These are phyloP conservation scores for Ceratina japonica DNA, from an alignment of 1,140 invertebrate species.

Conservation along the genomic window DNA sequence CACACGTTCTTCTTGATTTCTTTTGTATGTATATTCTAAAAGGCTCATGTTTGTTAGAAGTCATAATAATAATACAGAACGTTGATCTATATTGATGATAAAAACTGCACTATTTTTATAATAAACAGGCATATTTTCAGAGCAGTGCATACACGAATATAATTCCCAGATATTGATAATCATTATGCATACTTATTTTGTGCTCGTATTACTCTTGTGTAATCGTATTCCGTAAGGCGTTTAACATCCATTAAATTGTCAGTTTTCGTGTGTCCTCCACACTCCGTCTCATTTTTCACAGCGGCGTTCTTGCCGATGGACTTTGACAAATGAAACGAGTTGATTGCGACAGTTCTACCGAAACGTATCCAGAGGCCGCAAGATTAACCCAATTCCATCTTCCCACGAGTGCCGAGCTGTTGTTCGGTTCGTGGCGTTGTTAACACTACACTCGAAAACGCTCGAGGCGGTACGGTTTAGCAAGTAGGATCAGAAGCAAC, in stretches of 20 bases:
- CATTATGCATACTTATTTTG: no score
- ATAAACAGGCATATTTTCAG: no score
- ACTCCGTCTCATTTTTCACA: constrained; percentile 9
- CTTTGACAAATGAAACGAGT: constrained; percentile 53
- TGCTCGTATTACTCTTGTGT: neutral
- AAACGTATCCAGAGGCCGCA: constrained; percentile 33
- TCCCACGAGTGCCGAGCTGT: constrained; percentile 46
- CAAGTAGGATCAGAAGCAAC: constrained; percentile 54
- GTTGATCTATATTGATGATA: no score
- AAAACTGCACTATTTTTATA: no score
- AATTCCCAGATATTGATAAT: no score
- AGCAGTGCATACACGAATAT: no score
- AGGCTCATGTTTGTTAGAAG: no score
- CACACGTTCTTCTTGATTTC: no score
- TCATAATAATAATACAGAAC: no score
- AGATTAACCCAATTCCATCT: constrained; percentile 60
- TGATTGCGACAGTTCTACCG: constrained; percentile 18
- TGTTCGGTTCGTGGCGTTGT: constrained; percentile 30
- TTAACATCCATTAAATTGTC: constrained; percentile 11
- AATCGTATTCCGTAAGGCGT: neutral
- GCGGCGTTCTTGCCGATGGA: neutral
- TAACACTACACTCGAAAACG: constrained; percentile 29
- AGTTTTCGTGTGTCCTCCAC: neutral
- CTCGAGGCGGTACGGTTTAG: constrained; percentile 35
- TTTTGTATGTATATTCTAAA: no score